Evolutionary conservation across 2,113 vertebrate species (phyloP), one percentile per base, ranked within the genome.

Genomic region (Lucifuga dentata): DNA sequence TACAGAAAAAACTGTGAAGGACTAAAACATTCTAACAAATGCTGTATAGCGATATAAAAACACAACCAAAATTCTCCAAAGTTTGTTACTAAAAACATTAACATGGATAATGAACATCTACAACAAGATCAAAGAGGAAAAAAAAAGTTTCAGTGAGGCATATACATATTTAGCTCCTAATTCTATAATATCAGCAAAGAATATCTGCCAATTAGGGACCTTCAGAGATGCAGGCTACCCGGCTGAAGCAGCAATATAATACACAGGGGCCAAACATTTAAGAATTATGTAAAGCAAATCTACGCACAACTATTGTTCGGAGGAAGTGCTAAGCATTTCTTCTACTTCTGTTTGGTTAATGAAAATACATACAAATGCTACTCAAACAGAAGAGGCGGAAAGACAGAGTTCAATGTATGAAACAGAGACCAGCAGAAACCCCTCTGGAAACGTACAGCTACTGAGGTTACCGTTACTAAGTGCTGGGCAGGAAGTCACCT

Each of bases 21-120:
- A 61, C 58, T 76, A 41, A 76, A 66, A 71, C 50, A 17, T 26
- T 82, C 58, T 76, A 50, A 76, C 46, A 69, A 10, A 70, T 63
- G 9, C 41, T 77, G 49, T 76, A 29, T 70, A 79, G 62, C 51
- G 40, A 73, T 80, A 84, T 36, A 84, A 83, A 80, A 82, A 76
- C 63, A 73, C 41, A 76, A 81, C 45, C 36, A 64, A 60, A 53
- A 40, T 24, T 73, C 55, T 78, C 16, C 19, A 26, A 11, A 55
- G 48, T 16, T 71, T 50, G 8, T 62, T 59, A 39, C 17, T n/a
- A 36, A 55, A 69, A 4, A 63, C 12, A 46, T 5, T 53, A 41
- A 71, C 13, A 11, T 69, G 10, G 12, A 56, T 49, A 48, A 65
- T 13, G 1, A 33, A 26, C 33, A 72, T 26, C 38, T 52, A 69